Evolutionary conservation across 2,888 invertebrate species (phyloP), one percentile per base, ranked within the genome.

Genomic region (Rambutsinella grinnellia): DNA sequence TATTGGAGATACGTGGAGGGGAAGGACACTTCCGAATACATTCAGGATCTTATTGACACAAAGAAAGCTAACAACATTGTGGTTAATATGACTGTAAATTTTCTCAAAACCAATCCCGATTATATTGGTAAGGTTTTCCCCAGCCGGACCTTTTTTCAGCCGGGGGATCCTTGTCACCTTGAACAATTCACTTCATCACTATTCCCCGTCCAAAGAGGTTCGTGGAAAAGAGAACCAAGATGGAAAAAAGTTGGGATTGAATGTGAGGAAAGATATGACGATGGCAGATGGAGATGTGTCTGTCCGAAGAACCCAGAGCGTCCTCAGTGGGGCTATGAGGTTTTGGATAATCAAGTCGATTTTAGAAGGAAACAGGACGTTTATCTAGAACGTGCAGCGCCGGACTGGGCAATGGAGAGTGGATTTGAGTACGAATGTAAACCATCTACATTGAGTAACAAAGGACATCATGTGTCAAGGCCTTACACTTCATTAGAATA

Each of bases 81-180:
- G 0, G 75, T 71, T 0, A 1, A 66, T 19, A 23, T 26, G 6
- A 47, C 58, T 21, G 19, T 66, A 15, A 26, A 67, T 0, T 74
- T 74, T 26, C 53, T 74, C n/a, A n/a, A 65, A 19, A 47, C 60
- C 1, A 79, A 70, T 49, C 53, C 53, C 0, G 26, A 51, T 2
- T 62, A 61, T 23, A 2, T 54, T 13, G 79, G 75, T 2, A 19
- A 23, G 0, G 61, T 79, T 2, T 66, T 76, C 13, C 79, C 79
- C 1, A 67, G 72, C 13, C 10, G 62, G n/a, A 62, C 66, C 2
- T 15, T 78, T 2, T 0, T 1, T 1, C 24, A 54, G n/a, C 49
- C 47, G 23, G 66, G 66, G 3, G 54, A 19, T 2, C 71, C 71
- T 46, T 2, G 3, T 3, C 53, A 66, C n/a, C n/a, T n/a, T n/a